A percentile compares a stretch with the other conserved stretches of the same genome.
Conservation (phyloP, 2,113 vertebrate species). For the Passer montanus region DNA sequence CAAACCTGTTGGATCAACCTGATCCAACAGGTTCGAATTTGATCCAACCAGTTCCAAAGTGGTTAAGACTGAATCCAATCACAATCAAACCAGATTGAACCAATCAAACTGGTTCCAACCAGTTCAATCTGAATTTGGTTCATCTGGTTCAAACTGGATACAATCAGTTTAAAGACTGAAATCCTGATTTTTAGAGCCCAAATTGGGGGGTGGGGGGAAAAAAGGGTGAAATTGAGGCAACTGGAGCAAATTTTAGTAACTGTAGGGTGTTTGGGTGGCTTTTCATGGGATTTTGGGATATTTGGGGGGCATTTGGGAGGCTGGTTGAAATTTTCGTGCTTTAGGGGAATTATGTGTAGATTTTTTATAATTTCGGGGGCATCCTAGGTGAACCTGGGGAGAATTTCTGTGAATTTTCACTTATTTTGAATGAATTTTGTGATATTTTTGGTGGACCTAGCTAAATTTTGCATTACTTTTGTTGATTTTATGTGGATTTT, state of each 20-base stretch:
- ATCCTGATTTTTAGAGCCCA: neutral
- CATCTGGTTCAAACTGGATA: neutral
- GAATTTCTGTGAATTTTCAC: neutral
- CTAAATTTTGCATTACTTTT: neutral
- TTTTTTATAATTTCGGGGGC: neutral
- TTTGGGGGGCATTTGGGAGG: neutral
- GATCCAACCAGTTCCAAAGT: neutral
- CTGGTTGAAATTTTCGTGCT: too few species aligned
- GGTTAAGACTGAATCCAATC: neutral
- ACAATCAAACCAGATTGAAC: neutral
- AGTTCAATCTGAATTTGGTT: neutral
- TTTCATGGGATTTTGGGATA: neutral
- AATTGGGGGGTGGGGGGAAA: rapidly evolving
- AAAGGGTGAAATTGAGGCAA: neutral
- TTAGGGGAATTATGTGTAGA: rapidly evolving
- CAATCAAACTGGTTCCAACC: rapidly evolving
- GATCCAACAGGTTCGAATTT: neutral
- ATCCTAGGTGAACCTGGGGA: neutral
- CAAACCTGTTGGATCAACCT: too few species aligned
- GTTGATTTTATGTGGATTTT: neutral
- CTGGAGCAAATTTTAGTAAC: too few species aligned
- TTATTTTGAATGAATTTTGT: rapidly evolving
- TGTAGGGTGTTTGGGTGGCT: neutral
- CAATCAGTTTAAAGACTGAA: neutral
- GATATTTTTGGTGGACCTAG: rapidly evolving